phyloP scores from a whole-genome alignment of 2,888 invertebrate species.

The Marasmarcha lunaedactyla region DNA sequence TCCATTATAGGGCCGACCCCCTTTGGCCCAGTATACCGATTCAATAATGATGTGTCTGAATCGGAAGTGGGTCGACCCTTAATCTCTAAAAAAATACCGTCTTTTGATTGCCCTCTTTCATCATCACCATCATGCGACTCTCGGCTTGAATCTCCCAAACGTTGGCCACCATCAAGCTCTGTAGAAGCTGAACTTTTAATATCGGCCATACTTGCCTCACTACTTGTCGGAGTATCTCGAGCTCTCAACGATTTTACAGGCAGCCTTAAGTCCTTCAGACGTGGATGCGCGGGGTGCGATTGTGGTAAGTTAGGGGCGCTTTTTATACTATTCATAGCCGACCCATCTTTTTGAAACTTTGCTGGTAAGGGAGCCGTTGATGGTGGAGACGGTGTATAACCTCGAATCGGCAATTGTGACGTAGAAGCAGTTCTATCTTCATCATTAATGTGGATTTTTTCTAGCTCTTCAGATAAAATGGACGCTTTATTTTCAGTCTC shows the following conservation, averaged over 20 bases:
- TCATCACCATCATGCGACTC: conserved; percentile 76
- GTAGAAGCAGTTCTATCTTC: conserved; percentile 65
- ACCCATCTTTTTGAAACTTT: conserved; percentile 81
- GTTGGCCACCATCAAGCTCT: conserved; percentile 61
- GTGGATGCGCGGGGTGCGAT: conserved; percentile 74
- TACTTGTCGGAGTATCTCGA: conserved; percentile 72
- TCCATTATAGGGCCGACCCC: conserved; percentile 71
- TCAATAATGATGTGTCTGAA: conserved; percentile 65
- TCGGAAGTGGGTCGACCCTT: conserved; percentile 76
- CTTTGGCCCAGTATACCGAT: conserved; percentile 67
- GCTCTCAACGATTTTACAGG: conserved; percentile 78
- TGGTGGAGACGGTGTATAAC: conserved; percentile 85
- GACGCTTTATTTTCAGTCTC: conserved; percentile 53
- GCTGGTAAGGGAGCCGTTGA: conserved; percentile 86
- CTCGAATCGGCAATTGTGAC: conserved; percentile 75
- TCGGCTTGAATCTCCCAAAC: conserved; percentile 58
- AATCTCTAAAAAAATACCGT: conserved; percentile 79
- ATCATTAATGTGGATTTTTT: conserved; percentile 74
- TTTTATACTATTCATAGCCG: conserved; percentile 81
- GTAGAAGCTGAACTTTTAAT: conserved; percentile 63
- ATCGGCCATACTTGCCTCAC: conserved; percentile 74
- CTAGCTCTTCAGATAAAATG: conserved; percentile 64
- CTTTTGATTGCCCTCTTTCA: conserved; percentile 77
- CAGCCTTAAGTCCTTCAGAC: conserved; percentile 79
- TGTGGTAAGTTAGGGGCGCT: conserved; percentile 84